These are phyloP conservation scores for Lepisosteus oculatus DNA, from an alignment of 2,113 vertebrate genomes.

Conservation along the genomic window DNA sequence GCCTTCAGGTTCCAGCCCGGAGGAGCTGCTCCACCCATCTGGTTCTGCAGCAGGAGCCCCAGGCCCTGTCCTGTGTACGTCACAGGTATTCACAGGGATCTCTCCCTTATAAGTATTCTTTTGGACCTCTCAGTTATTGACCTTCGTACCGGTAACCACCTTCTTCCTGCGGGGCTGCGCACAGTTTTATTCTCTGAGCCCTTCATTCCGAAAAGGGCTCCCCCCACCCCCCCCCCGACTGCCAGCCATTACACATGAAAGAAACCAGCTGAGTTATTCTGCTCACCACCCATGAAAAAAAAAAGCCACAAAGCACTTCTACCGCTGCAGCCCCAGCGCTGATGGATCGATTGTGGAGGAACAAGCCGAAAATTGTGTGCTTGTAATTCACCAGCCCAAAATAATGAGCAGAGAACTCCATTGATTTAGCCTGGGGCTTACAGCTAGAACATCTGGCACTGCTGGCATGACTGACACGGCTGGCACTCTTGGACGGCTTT, in stretches of 20 bases:
- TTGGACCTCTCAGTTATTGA: too few relatives aligned
- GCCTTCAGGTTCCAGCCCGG: too few relatives aligned
- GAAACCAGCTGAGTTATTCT: slow-evolving; percentile 15
- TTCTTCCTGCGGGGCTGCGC: neutral
- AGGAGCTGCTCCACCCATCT: too few relatives aligned
- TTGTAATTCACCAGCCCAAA: slow-evolving; percentile 85
- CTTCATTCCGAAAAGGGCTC: neutral
- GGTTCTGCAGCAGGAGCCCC: too few relatives aligned
- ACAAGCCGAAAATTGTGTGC: slow-evolving; percentile 31
- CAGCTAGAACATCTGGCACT: slow-evolving; percentile 98
- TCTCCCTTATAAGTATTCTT: too few relatives aligned
- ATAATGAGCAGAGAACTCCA: slow-evolving; percentile 92
- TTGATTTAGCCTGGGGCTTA: slow-evolving; percentile 95
- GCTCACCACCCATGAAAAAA: neutral
- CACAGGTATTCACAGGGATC: too few relatives aligned
- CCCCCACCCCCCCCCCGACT: neutral
- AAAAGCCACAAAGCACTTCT: slow-evolving; percentile 11
- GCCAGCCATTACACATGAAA: slow-evolving; percentile 9
- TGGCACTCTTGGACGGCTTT: slow-evolving; percentile 92
- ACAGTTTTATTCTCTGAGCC: slow-evolving; percentile 5
- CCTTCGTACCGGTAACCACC: too few relatives aligned
- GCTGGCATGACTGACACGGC: slow-evolving; percentile 91
- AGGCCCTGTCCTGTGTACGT: too few relatives aligned
- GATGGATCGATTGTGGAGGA: slow-evolving; percentile 41
- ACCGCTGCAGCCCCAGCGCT: slow-evolving; percentile 18